Conservation (phyloP, 2,888 invertebrate genomes). For the Cephus runcator region DNA sequence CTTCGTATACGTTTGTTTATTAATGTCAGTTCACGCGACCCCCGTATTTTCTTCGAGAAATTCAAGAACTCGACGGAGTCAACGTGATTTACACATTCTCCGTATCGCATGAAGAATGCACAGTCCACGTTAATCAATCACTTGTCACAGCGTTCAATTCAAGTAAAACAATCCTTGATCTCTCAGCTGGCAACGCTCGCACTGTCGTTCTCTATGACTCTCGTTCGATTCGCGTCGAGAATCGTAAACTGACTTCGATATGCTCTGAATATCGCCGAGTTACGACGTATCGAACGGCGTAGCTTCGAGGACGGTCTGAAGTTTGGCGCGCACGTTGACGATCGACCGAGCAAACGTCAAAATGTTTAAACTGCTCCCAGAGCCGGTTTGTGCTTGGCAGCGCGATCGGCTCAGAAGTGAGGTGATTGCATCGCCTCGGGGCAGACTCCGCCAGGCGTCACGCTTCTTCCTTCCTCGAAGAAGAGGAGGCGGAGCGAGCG, state of each 20-base stretch:
- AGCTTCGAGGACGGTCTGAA: background rate
- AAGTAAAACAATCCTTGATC: background rate
- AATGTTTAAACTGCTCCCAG: background rate
- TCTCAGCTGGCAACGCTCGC: background rate
- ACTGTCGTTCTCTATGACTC: background rate
- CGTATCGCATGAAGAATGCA: background rate
- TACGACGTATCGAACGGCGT: background rate
- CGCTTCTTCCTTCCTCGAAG: background rate
- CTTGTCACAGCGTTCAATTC: background rate
- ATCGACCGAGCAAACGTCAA: background rate
- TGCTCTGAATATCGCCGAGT: background rate
- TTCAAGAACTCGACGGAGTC: background rate
- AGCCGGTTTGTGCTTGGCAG: constrained; percentile 12
- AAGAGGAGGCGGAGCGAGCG: constrained; percentile 54
- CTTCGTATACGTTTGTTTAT: background rate
- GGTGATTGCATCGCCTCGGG: constrained; percentile 59
- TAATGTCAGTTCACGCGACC: background rate
- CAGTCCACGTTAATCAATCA: background rate
- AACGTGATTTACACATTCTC: background rate
- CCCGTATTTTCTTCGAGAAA: background rate
- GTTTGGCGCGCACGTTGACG: background rate
- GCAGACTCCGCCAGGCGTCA: constrained; percentile 34
- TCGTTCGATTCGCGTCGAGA: background rate
- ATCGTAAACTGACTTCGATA: background rate
- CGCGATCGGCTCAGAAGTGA: constrained; percentile 61